Evolutionary conservation across 2,797 vertebrate genomes (phyloP), one percentile per base, ranked within the genome.

Genomic region (Leptodactylus fallax): DNA sequence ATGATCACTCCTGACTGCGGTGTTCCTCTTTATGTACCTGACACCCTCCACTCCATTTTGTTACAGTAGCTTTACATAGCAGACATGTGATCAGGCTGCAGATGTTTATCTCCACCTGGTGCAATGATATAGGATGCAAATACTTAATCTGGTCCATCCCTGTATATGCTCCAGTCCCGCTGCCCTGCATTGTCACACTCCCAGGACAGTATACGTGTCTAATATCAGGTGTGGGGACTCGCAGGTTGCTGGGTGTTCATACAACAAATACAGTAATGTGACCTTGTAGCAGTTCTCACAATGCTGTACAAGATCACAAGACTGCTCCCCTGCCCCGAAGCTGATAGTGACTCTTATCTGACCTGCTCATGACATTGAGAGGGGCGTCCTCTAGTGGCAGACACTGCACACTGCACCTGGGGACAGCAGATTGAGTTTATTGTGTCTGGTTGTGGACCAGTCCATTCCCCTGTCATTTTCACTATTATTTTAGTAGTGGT

Each of bases 211-310:
- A 19, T 80, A 86, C 78, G 85, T 86, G 85, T 60, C 61, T 80
- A 8, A 45, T 51, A 13, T 69, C 85, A 86, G 85, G 85, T 86
- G 27, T n/a, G 65, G 67, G 63, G 25, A 36, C 17, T 6, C 16
- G 85, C 76, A 23, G 63, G 77, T 80, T 80, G 61, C 85, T 36
- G 85, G 77, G 77, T 36, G 21, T 69, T 69, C 60, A 79, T 79
- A 77, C 55, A 78, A 86, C 61, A 79, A 85, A 79, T 67, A 65
- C 45, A 67, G 23, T 19, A 58, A 47, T 60, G 74, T 85, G 84
- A 85, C 72, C 76, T 65, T 55, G 76, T 8, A 16, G 69, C 12
- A 81, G 10, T 53, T 81, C 79, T 25, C 60, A 27, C 23, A 21
- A 36, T 3, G 55, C 36, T 4, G 19, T 53, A 25, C 16, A 21